Evolutionary conservation across 2,113 vertebrate genomes (phyloP), one percentile per base, ranked within the genome.

Genomic region (Trachemys scripta): DNA sequence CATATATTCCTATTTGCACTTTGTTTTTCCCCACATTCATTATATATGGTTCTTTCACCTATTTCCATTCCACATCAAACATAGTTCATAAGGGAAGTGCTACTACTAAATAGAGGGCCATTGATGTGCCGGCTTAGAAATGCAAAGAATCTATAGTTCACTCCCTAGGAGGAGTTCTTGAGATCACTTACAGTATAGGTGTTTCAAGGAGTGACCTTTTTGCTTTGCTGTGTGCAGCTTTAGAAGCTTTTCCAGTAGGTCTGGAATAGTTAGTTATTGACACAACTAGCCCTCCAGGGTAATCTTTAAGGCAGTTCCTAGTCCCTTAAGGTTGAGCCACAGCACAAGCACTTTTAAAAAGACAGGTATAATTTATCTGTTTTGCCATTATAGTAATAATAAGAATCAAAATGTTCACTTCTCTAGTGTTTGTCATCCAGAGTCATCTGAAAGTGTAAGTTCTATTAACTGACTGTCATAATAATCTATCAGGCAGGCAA

Each of bases 131-230:
- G 65, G 13, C 0, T 0, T n/a, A 81, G 50, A 38, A 85, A 54
- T 65, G 90, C 80, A 92, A 79, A 86, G 54, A 29, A 75, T 88
- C 16, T 79, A 6, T 8, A 79, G 25, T 75, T 91, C 45, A 9
- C 29, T 85, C 47, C 57, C 54, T 79, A 4, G 38, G 38, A 9
- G 27, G 10, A 59, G 38, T 59, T 92, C 53, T 95, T 84, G 84
- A 91, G 35, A 82, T 57, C 83, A 35, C 56, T 2, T 10, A 2
- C 10, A 20, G 10, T 7, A 81, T 85, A 16, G 80, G 85, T 25
- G 5, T 91, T 92, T 87, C 45, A 62, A 31, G 47, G 35, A 59
- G 54, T 82, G 50, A 88, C 69, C 29, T 80, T 95, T 89, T 82
- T 38, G 50, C 59, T 91, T 72, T 90, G 65, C 54, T 38, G 38